Evolutionary conservation across 2,797 vertebrate species (phyloP), one percentile per base, ranked within the genome.

Genomic region (Tolypeutes matacus): DNA sequence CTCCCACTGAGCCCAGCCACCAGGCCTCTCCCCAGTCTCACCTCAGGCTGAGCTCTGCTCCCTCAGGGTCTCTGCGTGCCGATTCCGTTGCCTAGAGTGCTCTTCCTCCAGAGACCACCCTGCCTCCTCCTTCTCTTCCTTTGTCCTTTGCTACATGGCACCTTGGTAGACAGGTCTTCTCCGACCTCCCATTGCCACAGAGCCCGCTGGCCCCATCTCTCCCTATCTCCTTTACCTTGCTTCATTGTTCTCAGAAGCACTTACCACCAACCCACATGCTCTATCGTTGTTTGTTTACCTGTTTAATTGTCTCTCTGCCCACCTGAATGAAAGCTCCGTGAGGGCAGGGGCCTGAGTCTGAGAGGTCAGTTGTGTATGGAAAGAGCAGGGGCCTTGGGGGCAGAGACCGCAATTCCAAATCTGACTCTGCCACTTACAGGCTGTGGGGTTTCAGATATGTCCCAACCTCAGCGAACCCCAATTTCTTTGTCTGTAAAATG

Each of bases 1-100:
- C 39, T 7, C 1, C 46, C n/a, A 7, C 18, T 70, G 14, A 51
- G 58, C 67, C 27, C 12, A 18, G 15, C 39, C n/a, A 7, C 14
- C 2, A 29, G 34, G 18, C 65, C 81, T 67, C 7, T 29, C 2
- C 0, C 69, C 18, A 21, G 20, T 67, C 56, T 34, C 56, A n/a
- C 23, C 21, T 60, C 51, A 27, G 29, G 1, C 46, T 2, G 4
- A 64, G 51, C 51, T 46, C n/a, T 60, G 25, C 5, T 72, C 17
- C 53, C n/a, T 34, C 10, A 5, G 49, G 51, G 29, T 36, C 73
- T 62, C 31, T 36, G 49, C 34, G 25, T 49, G 64, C 51, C 62
- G 0, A 25, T 60, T 2, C 39, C 4, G 4, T 1, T 1, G 11
- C 25, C 64, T n/a, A 58, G 9, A 36, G 10, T 29, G 18, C 17